Percentiles rank a stretch among this genome's conserved stretches.
These are phyloP conservation scores for Seriola quinqueradiata DNA, from an alignment of 2,113 vertebrate species.

Conservation along the genomic window DNA sequence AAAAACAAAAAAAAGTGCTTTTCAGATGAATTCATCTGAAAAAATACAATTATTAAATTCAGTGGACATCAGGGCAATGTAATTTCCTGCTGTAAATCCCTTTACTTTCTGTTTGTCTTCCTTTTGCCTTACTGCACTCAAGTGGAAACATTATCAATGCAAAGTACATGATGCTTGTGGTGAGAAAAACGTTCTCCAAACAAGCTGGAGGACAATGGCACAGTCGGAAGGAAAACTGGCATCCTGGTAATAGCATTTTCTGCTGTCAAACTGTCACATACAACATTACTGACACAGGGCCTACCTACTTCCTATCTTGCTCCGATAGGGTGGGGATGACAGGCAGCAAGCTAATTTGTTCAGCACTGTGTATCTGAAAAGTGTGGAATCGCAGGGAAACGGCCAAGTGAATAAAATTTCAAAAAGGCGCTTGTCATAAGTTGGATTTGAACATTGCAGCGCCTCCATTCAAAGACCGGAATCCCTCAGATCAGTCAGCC, in stretches of 20 bases:
- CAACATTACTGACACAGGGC: constrained; percentile 35
- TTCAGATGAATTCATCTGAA: background rate
- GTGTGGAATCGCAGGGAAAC: constrained; percentile 34
- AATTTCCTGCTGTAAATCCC: background rate
- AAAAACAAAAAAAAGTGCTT: background rate
- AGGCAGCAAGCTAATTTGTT: constrained; percentile 63
- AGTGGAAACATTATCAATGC: constrained; percentile 44
- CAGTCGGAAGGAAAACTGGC: constrained; percentile 48
- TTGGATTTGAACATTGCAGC: constrained; percentile 21
- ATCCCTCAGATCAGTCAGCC: constrained; percentile 37
- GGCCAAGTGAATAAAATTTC: constrained; percentile 15
- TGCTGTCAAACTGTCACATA: constrained; percentile 61
- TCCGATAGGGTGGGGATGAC: constrained; percentile 54
- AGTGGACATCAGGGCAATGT: constrained; percentile 4
- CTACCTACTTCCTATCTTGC: constrained; percentile 37
- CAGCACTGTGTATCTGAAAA: constrained; percentile 42
- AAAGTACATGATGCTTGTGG: constrained; percentile 32
- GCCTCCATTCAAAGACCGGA: constrained; percentile 11
- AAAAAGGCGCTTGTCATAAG: constrained; percentile 26
- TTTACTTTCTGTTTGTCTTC: background rate
- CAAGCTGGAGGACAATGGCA: constrained; percentile 31
- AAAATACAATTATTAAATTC: background rate
- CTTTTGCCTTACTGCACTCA: constrained; percentile 18
- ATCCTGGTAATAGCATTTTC: constrained; percentile 46
- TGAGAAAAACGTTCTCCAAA: constrained; percentile 35